Conservation (phyloP, 1,140 invertebrate species). For the Xylocopa sonorina region DNA sequence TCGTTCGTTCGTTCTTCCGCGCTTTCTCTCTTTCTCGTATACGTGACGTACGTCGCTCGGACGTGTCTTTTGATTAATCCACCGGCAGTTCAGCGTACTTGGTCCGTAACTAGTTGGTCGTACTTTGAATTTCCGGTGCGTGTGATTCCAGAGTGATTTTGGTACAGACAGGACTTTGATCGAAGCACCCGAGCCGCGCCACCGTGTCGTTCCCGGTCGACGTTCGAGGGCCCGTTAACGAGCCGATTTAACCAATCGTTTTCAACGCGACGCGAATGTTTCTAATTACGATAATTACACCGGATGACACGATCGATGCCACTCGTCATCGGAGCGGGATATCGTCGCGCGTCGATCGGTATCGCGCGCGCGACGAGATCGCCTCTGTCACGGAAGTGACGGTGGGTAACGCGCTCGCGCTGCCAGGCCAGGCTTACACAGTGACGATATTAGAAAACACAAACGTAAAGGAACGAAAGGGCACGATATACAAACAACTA, state of each 20-base stretch:
- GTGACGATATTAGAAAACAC: conserved; percentile 74
- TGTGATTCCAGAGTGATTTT: conserved; percentile 51
- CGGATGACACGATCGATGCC: conserved; percentile 1
- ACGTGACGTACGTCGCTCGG: conserved; percentile 37
- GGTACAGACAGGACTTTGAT: conserved; percentile 61
- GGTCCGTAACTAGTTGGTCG: conserved; percentile 68
- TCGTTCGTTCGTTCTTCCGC: too few relatives aligned
- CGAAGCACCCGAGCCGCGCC: conserved; percentile 46
- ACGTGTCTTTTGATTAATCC: conserved; percentile 59
- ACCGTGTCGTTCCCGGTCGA: conserved; percentile 35
- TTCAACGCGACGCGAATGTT: background rate
- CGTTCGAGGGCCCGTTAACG: conserved; percentile 20
- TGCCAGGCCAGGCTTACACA: conserved; percentile 71
- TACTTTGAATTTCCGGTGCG: conserved; percentile 63
- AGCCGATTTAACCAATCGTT: conserved; percentile 23
- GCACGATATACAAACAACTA: conserved; percentile 78
- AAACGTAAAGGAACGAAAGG: conserved; percentile 40
- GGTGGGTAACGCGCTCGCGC: conserved; percentile 33
- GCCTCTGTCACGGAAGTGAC: background rate
- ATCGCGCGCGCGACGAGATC: background rate
- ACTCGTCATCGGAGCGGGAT: background rate
- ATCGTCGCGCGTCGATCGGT: background rate
- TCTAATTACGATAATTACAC: conserved; percentile 27
- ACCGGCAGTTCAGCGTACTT: conserved; percentile 68
- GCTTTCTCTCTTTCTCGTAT: too few relatives aligned